Evolutionary conservation across 2,888 invertebrate species (phyloP).

Genomic region (Caenorhabditis sp.): DNA sequence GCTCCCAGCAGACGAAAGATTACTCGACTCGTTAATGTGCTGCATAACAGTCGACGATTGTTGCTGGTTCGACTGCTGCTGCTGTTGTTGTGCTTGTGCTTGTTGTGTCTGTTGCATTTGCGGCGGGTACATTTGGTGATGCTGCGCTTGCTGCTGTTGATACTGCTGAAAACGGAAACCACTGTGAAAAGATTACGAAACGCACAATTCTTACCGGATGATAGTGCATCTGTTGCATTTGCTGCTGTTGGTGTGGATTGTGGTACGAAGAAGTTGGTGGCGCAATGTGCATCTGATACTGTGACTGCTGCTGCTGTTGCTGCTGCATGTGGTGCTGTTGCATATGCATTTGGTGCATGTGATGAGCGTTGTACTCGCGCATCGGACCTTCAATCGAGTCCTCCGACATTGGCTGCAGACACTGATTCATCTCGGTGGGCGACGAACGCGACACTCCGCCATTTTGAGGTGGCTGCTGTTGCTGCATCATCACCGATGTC

Average conservation of each 20-base stretch:
- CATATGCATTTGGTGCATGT: constrained; percentile 61
- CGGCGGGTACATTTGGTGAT: constrained; percentile 58
- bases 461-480: constrained; percentile 24
- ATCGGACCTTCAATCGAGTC: constrained; percentile 34
- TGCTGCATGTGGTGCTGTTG: constrained; percentile 48
- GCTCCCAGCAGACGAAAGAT: constrained; percentile 75
- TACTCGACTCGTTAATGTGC: constrained; percentile 68
- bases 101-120: constrained; percentile 46
- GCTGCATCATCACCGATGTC: constrained; percentile 53
- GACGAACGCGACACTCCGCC: constrained; percentile 54
- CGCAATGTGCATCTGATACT: constrained; percentile 46
- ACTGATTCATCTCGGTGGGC: constrained; percentile 60
- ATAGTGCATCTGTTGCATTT: constrained; percentile 57
- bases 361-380: constrained; percentile 44
- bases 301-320: constrained; percentile 52
- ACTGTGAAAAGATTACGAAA: constrained; percentile 3
- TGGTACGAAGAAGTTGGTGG: constrained; percentile 37
- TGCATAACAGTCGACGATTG: constrained; percentile 36
- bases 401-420: constrained; percentile 50
- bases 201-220: constrained; percentile 45
- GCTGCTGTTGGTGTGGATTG: constrained; percentile 41
- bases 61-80: constrained; percentile 11
- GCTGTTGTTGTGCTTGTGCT: constrained; percentile 15
- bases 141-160: constrained; percentile 41
- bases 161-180: constrained; percentile 30